Evolutionary conservation across 2,797 vertebrate species (phyloP).

Genomic region (Scleropages formosus): DNA sequence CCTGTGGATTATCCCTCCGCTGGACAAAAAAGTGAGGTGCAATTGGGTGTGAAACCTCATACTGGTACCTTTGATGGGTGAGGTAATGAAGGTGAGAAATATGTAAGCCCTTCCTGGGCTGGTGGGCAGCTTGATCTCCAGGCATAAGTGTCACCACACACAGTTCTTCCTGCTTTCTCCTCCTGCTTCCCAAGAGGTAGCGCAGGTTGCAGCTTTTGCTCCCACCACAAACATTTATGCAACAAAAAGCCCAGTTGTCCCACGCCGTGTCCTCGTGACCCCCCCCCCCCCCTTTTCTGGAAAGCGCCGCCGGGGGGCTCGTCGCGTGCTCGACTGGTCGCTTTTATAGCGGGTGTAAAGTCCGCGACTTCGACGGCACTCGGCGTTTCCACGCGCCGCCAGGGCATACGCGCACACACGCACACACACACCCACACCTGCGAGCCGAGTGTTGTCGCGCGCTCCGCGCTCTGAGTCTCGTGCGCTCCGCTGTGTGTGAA

Average conservation of each 20-base stretch:
- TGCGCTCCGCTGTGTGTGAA: neutral
- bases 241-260: constrained; percentile 25
- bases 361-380: constrained; percentile 26
- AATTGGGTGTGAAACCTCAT: too few species aligned
- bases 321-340: neutral
- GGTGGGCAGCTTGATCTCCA: too few species aligned
- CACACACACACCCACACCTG: neutral
- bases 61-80: too few species aligned
- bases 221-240: constrained; percentile 30
- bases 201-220: too few species aligned
- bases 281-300: constrained; percentile 16
- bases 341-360: constrained; percentile 31
- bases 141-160: too few species aligned
- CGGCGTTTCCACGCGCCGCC: constrained; percentile 33
- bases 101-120: too few species aligned
- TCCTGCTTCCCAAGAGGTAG: too few species aligned
- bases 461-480: too few species aligned
- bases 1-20: too few species aligned
- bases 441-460: neutral
- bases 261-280: constrained; percentile 15
- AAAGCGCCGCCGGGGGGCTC: constrained; percentile 4
- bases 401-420: neutral
- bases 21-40: too few species aligned
- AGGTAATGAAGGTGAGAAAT: too few species aligned
- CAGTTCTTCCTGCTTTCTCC: too few species aligned